Evolutionary conservation across 2,797 vertebrate species (phyloP), one percentile per base, ranked within the genome.

Genomic region (Typhlichthys eigenmanni): DNA sequence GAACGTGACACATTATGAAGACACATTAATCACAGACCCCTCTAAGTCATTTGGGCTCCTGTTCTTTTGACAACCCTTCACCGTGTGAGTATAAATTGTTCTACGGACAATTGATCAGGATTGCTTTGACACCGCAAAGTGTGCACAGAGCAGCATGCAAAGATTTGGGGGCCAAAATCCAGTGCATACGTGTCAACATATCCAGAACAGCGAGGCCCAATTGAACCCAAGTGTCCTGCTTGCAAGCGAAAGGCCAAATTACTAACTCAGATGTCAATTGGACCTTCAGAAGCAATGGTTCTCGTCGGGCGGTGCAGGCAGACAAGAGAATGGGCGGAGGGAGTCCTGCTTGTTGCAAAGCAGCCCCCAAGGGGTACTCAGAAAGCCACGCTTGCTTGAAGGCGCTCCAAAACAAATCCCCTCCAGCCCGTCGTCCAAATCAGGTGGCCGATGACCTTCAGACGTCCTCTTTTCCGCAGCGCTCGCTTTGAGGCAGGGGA

Each of bases 221-320:
- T 84, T 86, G 78, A 82, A 87, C 61, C 64, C 63, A 62, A 48
- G 64, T 67, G 66, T 84, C 72, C 66, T 67, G 51, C 65, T 73
- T 61, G 34, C 5, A 38, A 71, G 71, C 56, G 56, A 55, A 57
- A 34, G 59, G 71, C 73, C 77, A 87, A 78, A 89, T 85, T 32
- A 74, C 81, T 87, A 85, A 87, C 72, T 90, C 89, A 88, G 87
- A 89, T 87, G 87, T 86, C 76, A 78, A 57, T 51, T 24, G 73
- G 70, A 74, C 76, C 76, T 85, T 86, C 68, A 63, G 80, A 80
- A 83, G 77, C 76, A 76, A 73, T 58, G 65, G 51, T 17, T 54
- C 64, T 68, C 56, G 58, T 24, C 24, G 24, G 24, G 3, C 24
- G 24, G 61, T 63, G 24, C 3, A 50, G 12, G 52, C 53, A 66